Conservation (phyloP, 1,140 invertebrate species). For the Chlorops oryzae region DNA sequence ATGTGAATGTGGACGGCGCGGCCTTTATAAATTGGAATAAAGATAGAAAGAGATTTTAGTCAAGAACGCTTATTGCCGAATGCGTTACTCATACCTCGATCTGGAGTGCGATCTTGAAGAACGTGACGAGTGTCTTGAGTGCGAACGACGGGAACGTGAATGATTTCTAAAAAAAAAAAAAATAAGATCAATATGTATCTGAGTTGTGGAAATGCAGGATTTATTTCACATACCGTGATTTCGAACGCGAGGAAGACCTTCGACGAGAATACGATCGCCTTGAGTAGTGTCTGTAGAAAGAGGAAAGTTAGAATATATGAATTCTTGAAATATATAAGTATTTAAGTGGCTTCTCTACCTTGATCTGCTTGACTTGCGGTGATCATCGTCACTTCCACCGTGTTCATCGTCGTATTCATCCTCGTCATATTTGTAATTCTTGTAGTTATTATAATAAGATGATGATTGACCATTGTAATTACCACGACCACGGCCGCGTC, state of each 20-base stretch:
- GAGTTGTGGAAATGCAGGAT: constrained; percentile 29
- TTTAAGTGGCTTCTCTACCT: constrained; percentile 6
- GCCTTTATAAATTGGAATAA: too few species aligned
- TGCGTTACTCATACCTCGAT: too few species aligned
- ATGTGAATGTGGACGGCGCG: too few species aligned
- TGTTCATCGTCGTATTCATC: constrained; percentile 25
- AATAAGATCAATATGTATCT: constrained; percentile 39
- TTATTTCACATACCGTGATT: constrained; percentile 2
- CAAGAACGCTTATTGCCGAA: too few species aligned
- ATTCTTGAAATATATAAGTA: not conserved
- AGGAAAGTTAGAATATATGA: not conserved
- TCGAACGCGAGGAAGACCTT: constrained; percentile 2
- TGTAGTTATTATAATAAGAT: constrained; percentile 33
- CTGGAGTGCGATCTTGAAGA: too few species aligned
- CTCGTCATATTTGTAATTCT: constrained; percentile 20
- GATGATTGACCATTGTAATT: constrained; percentile 27
- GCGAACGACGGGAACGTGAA: constrained; percentile 35
- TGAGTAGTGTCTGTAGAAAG: too few species aligned
- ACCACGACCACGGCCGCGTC: constrained; percentile 23
- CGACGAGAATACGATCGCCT: too few species aligned
- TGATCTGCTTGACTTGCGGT: constrained; percentile 25
- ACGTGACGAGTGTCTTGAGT: constrained; percentile 47
- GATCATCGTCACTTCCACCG: constrained; percentile 18
- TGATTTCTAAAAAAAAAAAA: constrained; percentile 40
- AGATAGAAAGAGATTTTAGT: too few species aligned